A percentile compares a stretch with the other conserved stretches of the same genome.
phyloP scores from a whole-genome alignment of 1,140 invertebrate species.

The Cotesia glomerata region DNA sequence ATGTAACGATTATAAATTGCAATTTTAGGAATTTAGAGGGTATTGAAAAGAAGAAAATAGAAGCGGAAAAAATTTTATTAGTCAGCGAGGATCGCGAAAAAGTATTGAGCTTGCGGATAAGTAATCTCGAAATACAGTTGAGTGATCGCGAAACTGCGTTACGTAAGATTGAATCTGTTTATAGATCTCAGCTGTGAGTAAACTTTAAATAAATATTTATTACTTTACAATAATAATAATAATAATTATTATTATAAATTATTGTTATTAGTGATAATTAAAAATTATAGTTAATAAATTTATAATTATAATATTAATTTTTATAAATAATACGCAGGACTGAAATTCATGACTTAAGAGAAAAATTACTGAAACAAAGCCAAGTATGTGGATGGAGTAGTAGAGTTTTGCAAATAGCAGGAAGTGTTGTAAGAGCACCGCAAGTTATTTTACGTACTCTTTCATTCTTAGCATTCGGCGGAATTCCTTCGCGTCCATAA shows the following conservation, averaged over 20 bases:
- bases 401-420: constrained; percentile 54
- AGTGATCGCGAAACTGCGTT: constrained; percentile 44
- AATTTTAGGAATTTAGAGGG: constrained; percentile 38
- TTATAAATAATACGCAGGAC: constrained; percentile 32
- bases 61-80: constrained; percentile 38
- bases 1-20: not conserved
- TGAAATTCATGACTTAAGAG: constrained; percentile 48
- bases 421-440: constrained; percentile 51
- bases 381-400: constrained; percentile 51
- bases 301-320: too few species aligned
- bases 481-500: constrained; percentile 22
- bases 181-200: constrained; percentile 46
- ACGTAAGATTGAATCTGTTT: constrained; percentile 43
- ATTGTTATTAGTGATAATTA: too few species aligned
- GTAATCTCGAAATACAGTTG: constrained; percentile 45
- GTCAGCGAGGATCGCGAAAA: constrained; percentile 36
- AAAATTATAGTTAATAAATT: not conserved
- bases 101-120: constrained; percentile 29
- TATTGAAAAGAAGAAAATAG: constrained; percentile 35
- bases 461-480: constrained; percentile 45
- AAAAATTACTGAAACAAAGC: constrained; percentile 44
- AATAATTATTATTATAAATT: too few species aligned
- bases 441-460: constrained; percentile 52
- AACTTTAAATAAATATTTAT: not conserved
- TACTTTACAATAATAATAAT: too few species aligned